These are phyloP conservation scores for Cylloceria caligata DNA, from an alignment of 2,888 invertebrate species.

Conservation along the genomic window DNA sequence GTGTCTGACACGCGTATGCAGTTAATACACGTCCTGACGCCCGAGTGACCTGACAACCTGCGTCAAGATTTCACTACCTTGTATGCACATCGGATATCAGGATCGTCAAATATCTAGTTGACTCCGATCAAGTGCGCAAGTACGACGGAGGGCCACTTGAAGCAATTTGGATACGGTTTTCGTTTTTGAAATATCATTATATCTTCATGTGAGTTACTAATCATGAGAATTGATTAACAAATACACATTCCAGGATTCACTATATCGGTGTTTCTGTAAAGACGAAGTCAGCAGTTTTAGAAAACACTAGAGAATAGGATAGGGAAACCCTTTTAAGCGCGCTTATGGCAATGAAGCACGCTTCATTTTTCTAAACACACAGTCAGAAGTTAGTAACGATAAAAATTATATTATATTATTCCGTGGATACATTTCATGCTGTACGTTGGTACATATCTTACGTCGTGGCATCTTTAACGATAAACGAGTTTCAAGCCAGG, in stretches of 20 bases:
- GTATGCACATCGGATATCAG: constrained; percentile 51
- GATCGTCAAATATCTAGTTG: constrained; percentile 45
- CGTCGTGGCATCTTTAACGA: constrained; percentile 29
- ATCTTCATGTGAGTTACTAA: background rate
- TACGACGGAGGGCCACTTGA: background rate
- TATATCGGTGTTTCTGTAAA: too few relatives aligned
- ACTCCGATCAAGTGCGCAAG: background rate
- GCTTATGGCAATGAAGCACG: too few relatives aligned
- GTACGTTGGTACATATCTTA: constrained; percentile 1
- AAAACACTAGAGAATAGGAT: too few relatives aligned
- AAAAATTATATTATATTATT: background rate
- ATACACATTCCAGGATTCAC: too few relatives aligned
- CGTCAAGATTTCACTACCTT: constrained; percentile 69
- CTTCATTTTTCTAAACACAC: background rate
- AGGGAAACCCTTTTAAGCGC: too few relatives aligned
- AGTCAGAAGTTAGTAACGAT: background rate
- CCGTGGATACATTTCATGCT: background rate
- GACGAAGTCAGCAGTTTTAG: too few relatives aligned
- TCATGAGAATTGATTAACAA: background rate
- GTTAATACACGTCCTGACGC: constrained; percentile 70
- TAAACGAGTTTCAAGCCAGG: constrained; percentile 39
- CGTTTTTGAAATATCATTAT: background rate
- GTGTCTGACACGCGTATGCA: constrained; percentile 77
- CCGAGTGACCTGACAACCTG: constrained; percentile 40
- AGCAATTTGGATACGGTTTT: background rate